phyloP scores from a whole-genome alignment of 2,888 invertebrate species.

The Pandemis corylana region DNA sequence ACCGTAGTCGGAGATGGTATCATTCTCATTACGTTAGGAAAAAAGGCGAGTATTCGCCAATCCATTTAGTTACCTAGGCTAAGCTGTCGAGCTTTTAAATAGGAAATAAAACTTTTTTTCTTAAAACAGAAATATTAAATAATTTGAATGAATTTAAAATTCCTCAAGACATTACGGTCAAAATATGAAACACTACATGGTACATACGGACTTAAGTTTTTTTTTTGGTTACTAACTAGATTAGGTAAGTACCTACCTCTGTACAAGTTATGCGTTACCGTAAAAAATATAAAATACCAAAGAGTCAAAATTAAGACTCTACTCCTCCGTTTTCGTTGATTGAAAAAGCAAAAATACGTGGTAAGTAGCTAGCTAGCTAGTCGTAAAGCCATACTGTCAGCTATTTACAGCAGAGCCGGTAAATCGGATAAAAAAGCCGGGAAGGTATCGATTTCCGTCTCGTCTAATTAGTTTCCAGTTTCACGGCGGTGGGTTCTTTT shows the following conservation, averaged over 20 bases:
- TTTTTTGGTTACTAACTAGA: too few species aligned
- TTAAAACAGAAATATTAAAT: too few species aligned
- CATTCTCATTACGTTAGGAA: slow-evolving; percentile 17
- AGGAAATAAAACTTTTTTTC: too few species aligned
- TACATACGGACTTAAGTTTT: too few species aligned
- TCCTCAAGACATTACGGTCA: too few species aligned
- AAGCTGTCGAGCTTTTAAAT: background rate
- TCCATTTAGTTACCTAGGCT: slow-evolving; percentile 1
- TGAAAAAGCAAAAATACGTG: background rate
- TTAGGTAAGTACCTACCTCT: too few species aligned
- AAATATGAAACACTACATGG: too few species aligned
- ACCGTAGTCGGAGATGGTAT: slow-evolving; percentile 11
- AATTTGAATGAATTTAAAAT: too few species aligned
- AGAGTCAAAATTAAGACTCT: too few species aligned
- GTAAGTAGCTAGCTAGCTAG: background rate
- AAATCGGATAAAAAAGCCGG: slow-evolving; percentile 19
- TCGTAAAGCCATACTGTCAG: slow-evolving; percentile 3
- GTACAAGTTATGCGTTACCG: too few species aligned
- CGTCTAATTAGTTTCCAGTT: slow-evolving; percentile 36
- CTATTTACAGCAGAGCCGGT: background rate
- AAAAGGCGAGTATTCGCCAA: slow-evolving; percentile 12
- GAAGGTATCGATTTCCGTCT: slow-evolving; percentile 33
- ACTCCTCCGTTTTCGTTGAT: background rate
- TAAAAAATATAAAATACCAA: too few species aligned
- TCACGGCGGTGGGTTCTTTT: slow-evolving; percentile 19